Evolutionary conservation across 2,797 vertebrate genomes (phyloP).

Genomic region (Phrynocephalus vlangalii): DNA sequence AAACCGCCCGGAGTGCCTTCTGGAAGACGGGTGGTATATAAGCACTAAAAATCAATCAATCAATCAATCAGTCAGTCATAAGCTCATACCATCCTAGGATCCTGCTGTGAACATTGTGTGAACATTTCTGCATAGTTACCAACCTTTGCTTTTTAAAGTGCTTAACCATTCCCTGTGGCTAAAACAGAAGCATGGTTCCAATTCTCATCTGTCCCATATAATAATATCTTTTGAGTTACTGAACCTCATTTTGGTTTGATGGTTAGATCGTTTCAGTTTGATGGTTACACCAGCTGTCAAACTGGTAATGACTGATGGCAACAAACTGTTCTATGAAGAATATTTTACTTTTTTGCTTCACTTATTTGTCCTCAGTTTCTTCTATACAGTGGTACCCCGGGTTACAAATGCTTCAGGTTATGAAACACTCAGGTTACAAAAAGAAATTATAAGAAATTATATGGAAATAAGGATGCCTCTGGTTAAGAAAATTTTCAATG

Average conservation of each 20-base stretch:
- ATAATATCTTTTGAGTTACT: not conserved
- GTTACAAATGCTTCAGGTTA: too few species aligned
- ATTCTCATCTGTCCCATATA: too few species aligned
- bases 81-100: too few species aligned
- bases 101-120: not conserved
- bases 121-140: not conserved
- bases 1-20: too few species aligned
- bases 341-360: not conserved
- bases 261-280: not conserved
- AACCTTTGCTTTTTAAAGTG: not conserved
- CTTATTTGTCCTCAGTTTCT: not conserved
- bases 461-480: too few species aligned
- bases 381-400: not conserved
- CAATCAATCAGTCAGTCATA: too few species aligned
- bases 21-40: too few species aligned
- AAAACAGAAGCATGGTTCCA: not conserved
- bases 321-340: not conserved
- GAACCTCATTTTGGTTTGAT: not conserved
- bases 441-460: too few species aligned
- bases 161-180: not conserved
- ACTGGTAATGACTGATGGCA: rapidly evolving
- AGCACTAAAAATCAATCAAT: too few species aligned
- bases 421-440: too few species aligned
- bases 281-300: not conserved
- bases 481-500: too few species aligned